Evolutionary conservation across 2,113 vertebrate genomes (phyloP), one percentile per base, ranked within the genome.

Genomic region (Thomomys bottae): DNA sequence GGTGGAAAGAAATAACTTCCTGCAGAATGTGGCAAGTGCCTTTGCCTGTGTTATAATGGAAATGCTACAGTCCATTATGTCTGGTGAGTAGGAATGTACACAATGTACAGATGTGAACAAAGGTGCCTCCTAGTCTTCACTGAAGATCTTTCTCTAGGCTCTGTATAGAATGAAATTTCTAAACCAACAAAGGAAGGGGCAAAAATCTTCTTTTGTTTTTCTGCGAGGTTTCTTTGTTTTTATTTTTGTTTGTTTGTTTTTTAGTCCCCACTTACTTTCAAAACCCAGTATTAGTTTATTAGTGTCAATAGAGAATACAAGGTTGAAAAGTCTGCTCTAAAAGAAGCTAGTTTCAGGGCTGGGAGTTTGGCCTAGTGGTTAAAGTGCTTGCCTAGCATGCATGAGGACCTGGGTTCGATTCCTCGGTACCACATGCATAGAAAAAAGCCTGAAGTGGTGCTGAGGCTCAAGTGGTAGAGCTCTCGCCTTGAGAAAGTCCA

Each of bases 1-100:
- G 0, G 57, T 90, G 4, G 98, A 99, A 86, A 98, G 96, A 45
- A 98, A 93, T 79, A 94, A 81, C 95, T 99, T 99, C 96, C 97
- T 99, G 92, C 98, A 98, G 87, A 97, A 94, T 0, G 96, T 99
- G 94, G 99, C 99, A 93, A 98, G 95, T 71, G 94, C 96, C 80
- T 99, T 99, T 66, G 97, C 98, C 1, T 98, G 97, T 89, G 83
- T 98, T 83, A 95, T 97, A 66, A 97, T 98, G 97, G 98, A 99
- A 84, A 95, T 97, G 84, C 96, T 98, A 23, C 98, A 98, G 90
- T 93, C 96, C 0, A 78, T 98, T n/a, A 94, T 98, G 70, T 96
- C 97, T 3, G 98, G 99, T 99, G 81, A 98, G 97, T 92, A 0
- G 23, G 4, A 12, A 0, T 24, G 5, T 30, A 72, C 30, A 24